Evolutionary conservation across 2,888 invertebrate species (phyloP).

Genomic region (Drepana falcataria): DNA sequence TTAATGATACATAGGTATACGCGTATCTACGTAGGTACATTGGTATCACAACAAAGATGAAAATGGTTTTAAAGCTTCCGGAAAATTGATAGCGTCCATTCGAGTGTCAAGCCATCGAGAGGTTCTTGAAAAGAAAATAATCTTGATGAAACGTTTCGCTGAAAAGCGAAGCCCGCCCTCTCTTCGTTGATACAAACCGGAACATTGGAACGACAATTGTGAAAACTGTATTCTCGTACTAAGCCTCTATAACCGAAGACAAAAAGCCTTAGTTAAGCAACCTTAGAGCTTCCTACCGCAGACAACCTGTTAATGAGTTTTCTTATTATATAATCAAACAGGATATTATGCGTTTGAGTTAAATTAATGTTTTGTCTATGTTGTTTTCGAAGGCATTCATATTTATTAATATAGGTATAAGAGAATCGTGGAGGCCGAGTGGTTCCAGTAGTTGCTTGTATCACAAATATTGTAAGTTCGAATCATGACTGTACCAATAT

Average conservation of each 20-base stretch:
- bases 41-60: not conserved
- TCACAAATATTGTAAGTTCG: no score
- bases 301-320: slow-evolving; percentile 16
- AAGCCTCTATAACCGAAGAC: slow-evolving; percentile 36
- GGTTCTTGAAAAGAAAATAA: slow-evolving; percentile 59
- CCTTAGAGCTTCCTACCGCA: slow-evolving; percentile 27
- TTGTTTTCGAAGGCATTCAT: not conserved
- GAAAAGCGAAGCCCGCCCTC: slow-evolving; percentile 46
- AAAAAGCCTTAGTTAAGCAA: slow-evolving; percentile 48
- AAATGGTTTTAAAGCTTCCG: no score
- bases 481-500: no score
- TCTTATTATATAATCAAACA: slow-evolving; percentile 7
- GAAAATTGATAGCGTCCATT: slow-evolving; percentile 50
- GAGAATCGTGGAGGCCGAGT: no score
- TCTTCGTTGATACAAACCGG: slow-evolving; percentile 45
- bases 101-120: slow-evolving; percentile 40
- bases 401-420: no score
- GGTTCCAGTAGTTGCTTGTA: no score
- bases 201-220: slow-evolving; percentile 38
- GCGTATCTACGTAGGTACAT: no score
- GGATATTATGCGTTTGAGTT: not conserved
- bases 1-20: no score
- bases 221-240: slow-evolving; percentile 53
- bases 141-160: slow-evolving; percentile 65
- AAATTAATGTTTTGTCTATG: not conserved